Conservation (phyloP, 2,888 invertebrate species). For the Chloroclysta siterata region DNA sequence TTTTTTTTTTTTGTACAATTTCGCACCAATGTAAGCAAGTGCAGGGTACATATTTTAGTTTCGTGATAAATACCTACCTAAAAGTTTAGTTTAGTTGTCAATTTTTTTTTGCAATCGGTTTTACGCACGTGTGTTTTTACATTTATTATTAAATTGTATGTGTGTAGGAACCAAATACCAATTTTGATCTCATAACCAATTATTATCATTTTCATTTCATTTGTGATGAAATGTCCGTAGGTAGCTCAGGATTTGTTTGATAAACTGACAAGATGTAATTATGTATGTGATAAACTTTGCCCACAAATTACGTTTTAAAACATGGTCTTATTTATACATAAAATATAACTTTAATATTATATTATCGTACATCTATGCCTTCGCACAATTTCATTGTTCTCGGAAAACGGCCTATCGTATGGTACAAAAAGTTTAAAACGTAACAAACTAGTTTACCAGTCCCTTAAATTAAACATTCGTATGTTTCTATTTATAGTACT, state of each 20-base stretch:
- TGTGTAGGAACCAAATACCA: slow-evolving; percentile 19
- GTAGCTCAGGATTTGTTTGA: neutral
- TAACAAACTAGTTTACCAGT: neutral
- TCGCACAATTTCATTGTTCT: neutral
- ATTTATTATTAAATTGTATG: slow-evolving; percentile 6
- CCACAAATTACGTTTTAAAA: neutral
- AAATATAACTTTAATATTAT: too few species aligned
- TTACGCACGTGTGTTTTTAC: slow-evolving; percentile 38
- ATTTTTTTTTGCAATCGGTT: slow-evolving; percentile 15
- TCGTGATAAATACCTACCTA: slow-evolving; percentile 32
- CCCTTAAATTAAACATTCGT: neutral
- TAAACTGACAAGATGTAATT: neutral
- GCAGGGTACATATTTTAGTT: slow-evolving; percentile 54
- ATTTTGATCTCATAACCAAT: slow-evolving; percentile 21
- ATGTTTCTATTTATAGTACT: neutral
- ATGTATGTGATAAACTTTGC: neutral
- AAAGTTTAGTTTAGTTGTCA: neutral
- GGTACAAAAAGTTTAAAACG: neutral
- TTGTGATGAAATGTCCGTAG: neutral
- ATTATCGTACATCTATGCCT: too few species aligned
- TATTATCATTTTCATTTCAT: too few species aligned
- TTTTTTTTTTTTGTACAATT: neutral
- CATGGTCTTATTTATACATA: too few species aligned
- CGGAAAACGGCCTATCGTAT: slow-evolving; percentile 7
- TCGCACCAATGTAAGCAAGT: slow-evolving; percentile 34